These are phyloP conservation scores for Maniola jurtina DNA, from an alignment of 1,140 invertebrate species.

Conservation along the genomic window DNA sequence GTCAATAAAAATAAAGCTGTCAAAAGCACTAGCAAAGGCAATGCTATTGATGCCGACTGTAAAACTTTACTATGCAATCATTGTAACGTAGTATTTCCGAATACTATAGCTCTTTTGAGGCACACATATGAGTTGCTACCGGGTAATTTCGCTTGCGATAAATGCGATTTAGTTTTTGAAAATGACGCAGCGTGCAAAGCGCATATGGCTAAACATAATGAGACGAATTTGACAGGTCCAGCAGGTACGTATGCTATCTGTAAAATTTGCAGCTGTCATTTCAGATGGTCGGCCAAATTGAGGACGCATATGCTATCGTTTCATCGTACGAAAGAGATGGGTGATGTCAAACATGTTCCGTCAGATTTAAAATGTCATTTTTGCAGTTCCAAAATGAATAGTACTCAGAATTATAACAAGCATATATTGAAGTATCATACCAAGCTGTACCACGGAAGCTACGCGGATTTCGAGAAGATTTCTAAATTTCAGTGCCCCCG, in stretches of 20 bases:
- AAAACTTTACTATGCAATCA: conserved; percentile 37
- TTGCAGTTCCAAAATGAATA: background rate
- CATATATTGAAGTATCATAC: conserved; percentile 9
- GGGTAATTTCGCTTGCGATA: conserved; percentile 11
- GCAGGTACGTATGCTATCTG: background rate
- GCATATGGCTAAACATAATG: conserved; percentile 5
- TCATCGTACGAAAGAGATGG: background rate
- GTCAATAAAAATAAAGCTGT: conserved; percentile 34
- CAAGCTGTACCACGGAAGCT: conserved; percentile 1
- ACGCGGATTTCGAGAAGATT: background rate
- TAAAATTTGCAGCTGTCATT: conserved; percentile 4
- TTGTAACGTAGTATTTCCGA: conserved; percentile 41
- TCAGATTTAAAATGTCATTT: conserved; percentile 1
- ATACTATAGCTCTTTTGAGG: conserved; percentile 39
- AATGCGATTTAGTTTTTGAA: conserved; percentile 14
- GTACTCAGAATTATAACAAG: conserved; percentile 12
- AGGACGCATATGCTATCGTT: background rate
- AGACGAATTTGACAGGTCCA: background rate
- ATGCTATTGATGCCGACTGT: background rate
- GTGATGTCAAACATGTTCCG: background rate
- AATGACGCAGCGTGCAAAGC: background rate
- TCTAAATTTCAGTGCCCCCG: conserved; percentile 15
- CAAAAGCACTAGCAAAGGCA: conserved; percentile 34
- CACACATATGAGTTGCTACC: conserved; percentile 46
- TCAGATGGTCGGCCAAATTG: conserved; percentile 4